phyloP scores from a whole-genome alignment of 2,113 vertebrate genomes.

The Erinaceus europaeus region DNA sequence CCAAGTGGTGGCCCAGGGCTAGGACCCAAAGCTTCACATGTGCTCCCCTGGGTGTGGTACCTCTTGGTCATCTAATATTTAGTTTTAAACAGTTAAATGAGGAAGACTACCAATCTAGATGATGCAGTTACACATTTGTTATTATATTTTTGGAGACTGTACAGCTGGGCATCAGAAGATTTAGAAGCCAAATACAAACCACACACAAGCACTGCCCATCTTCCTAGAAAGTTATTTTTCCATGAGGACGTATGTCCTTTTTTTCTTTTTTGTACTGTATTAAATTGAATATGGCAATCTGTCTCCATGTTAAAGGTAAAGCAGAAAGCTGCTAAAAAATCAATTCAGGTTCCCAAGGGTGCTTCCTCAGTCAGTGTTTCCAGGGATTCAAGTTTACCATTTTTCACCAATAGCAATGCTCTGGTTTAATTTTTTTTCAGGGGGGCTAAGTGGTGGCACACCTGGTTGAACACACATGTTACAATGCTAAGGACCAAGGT shows the following conservation, averaged over 20 bases:
- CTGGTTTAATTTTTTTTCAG: too few relatives aligned
- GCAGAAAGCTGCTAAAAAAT: background rate
- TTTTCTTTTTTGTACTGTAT: background rate
- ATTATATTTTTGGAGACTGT: too few relatives aligned
- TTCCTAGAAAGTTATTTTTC: background rate
- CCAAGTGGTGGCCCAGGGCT: too few relatives aligned
- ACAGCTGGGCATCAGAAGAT: background rate
- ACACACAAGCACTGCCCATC: rapidly evolving
- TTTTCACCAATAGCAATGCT: background rate
- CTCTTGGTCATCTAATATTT: too few relatives aligned
- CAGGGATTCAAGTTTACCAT: background rate
- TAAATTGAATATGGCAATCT: background rate
- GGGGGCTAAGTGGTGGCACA: too few relatives aligned
- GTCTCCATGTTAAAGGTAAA: background rate
- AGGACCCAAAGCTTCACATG: too few relatives aligned
- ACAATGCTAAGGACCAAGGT: too few relatives aligned
- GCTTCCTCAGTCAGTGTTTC: background rate
- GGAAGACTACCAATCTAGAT: background rate
- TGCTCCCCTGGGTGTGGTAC: too few relatives aligned
- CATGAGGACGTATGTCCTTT: background rate
- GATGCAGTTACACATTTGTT: background rate
- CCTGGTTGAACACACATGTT: too few relatives aligned
- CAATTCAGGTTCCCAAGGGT: background rate
- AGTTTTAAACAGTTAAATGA: background rate
- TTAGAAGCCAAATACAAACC: background rate